Evolutionary conservation across 2,113 vertebrate genomes (phyloP).

Genomic region (Rhizomys pruinosus): DNA sequence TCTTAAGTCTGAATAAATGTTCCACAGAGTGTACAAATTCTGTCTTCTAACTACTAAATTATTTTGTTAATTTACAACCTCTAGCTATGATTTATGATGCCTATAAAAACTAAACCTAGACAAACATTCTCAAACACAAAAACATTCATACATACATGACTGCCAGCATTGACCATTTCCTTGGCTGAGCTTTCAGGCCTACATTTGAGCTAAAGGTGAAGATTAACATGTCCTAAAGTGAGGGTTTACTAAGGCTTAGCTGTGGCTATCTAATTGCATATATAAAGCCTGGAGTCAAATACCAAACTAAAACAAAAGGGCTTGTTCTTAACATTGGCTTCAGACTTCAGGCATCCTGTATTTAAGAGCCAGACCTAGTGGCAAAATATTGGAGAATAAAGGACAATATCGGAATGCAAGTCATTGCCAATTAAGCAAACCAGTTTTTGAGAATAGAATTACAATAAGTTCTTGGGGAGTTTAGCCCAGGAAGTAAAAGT

Average conservation of each 20-base stretch:
- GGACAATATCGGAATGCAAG: neutral
- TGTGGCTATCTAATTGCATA: neutral
- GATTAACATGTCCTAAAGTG: constrained; percentile 34
- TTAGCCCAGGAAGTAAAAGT: neutral
- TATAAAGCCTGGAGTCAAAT: constrained; percentile 20
- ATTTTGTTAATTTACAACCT: constrained; percentile 54
- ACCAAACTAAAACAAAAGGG: constrained; percentile 32
- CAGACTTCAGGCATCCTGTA: neutral
- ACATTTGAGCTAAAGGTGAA: neutral
- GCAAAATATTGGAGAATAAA: neutral
- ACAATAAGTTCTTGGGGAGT: neutral
- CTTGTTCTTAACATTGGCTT: constrained; percentile 15
- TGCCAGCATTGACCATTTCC: constrained; percentile 7
- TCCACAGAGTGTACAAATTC: constrained; percentile 6
- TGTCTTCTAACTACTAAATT: constrained; percentile 34
- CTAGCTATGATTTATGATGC: constrained; percentile 52
- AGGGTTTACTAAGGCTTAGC: constrained; percentile 25
- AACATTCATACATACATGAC: neutral
- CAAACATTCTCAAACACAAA: constrained; percentile 37
- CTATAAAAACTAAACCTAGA: constrained; percentile 44
- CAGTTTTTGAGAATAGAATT: constrained; percentile 10
- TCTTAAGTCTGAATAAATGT: constrained; percentile 6
- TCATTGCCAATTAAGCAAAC: constrained; percentile 11
- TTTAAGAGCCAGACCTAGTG: constrained; percentile 4
- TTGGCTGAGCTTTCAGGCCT: neutral